Evolutionary conservation across 2,113 vertebrate species (phyloP), one percentile per base, ranked within the genome.

Genomic region (Redunca redunca): DNA sequence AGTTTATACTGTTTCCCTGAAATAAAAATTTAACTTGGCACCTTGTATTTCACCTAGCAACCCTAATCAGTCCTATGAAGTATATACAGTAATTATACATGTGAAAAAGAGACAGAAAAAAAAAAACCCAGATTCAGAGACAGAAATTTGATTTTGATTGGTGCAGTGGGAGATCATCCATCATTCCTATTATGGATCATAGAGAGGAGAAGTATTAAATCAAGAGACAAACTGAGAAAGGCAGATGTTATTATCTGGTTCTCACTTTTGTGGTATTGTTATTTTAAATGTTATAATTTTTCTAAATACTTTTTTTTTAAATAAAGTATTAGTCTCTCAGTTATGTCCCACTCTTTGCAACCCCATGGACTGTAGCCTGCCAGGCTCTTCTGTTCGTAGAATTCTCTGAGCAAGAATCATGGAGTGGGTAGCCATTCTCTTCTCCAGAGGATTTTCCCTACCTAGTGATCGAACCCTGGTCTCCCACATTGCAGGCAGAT

Each of bases 211-310:
- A 84, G 7, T 33, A 1, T 71, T 90, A 80, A 78, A 95, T 74
- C 36, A 86, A 90, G 36, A 83, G n/a, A 36, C 50, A 90, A 30
- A 93, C 71, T 46, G n/a, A 96, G 83, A 85, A 93, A 90, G 53
- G 5, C 55, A 81, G n/a, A 55, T 78, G 74, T 88, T 52, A 80
- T 58, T 81, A 92, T 46, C 48, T 84, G 28, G 26, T 81, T 95
- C 53, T 94, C 50, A 74, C 25, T 64, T 52, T 36, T 21, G 7
- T 74, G 30, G 77, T 88, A 67, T 28, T 62, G 4, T 83, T 92
- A 91, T 77, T 93, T 92, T 77, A 93, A 97, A 80, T 88, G 50
- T 48, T 90, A 19, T 82, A 80, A 58, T 95, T 96, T 90, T 53
- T 88, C 85, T 91, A 55, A 87, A 74, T 81, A 92, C 15, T 60